Evolutionary conservation across 2,113 vertebrate genomes (phyloP).

Genomic region (Cinclus mexicanus): DNA sequence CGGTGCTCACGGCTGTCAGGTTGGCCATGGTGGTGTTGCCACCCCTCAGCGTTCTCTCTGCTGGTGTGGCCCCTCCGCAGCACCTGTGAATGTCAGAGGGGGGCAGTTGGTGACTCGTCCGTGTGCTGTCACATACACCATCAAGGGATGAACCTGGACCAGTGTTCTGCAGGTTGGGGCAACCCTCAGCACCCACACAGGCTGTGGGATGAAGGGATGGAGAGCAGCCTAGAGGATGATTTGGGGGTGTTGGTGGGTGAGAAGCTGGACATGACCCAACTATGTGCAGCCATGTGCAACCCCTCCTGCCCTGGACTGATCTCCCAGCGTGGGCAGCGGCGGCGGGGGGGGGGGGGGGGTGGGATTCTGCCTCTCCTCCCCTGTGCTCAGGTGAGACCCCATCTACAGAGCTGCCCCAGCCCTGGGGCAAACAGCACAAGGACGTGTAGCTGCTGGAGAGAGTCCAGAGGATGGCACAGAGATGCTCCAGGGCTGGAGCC

Average conservation of each 20-base stretch:
- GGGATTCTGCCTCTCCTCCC: not conserved
- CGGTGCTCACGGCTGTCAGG: fast-evolving
- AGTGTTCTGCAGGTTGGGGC: fast-evolving
- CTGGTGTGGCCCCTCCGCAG: not conserved
- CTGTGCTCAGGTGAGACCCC: not conserved
- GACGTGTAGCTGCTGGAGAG: fast-evolving
- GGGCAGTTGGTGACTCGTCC: not conserved
- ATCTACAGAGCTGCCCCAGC: not conserved
- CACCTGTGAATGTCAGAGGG: not conserved
- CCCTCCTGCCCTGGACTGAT: fast-evolving
- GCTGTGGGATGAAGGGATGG: not conserved
- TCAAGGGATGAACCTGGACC: too few relatives aligned
- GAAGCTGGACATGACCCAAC: not conserved
- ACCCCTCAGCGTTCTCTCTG: fast-evolving
- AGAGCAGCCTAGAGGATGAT: not conserved
- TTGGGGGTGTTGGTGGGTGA: not conserved
- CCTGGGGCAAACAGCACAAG: not conserved
- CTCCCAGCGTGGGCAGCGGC: fast-evolving
- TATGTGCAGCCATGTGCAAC: not conserved
- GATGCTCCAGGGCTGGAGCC: not conserved
- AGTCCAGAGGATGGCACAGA: fast-evolving
- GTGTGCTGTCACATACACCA: fast-evolving
- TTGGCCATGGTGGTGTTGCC: not conserved
- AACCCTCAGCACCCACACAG: fast-evolving
- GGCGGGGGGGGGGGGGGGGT: fast-evolving